These are phyloP conservation scores for Spisula solida DNA, from an alignment of 2,888 invertebrate species.

Conservation along the genomic window DNA sequence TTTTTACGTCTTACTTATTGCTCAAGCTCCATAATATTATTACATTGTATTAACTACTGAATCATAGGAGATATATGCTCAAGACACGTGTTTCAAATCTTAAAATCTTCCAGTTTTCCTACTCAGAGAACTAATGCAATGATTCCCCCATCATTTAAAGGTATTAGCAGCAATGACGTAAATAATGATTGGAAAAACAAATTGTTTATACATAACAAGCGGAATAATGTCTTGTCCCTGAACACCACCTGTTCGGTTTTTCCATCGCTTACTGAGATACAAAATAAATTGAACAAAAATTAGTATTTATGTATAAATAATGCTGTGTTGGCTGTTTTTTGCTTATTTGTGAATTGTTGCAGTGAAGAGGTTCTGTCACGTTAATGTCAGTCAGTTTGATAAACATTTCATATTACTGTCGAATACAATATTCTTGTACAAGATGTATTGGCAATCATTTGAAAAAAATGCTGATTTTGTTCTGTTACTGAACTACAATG, in stretches of 20 bases:
- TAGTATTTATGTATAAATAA: background rate
- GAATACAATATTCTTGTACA: background rate
- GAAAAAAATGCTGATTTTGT: no score
- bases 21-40: no score
- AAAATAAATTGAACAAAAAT: conserved; percentile 25
- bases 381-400: conserved; percentile 1
- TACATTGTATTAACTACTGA: background rate
- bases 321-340: background rate
- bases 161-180: background rate
- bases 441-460: no score
- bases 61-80: background rate
- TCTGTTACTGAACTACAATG: no score
- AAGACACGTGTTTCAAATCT: background rate
- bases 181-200: conserved; percentile 14
- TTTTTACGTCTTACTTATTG: no score
- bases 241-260: conserved; percentile 1
- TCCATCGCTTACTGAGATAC: background rate
- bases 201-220: background rate
- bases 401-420: background rate
- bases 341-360: conserved; percentile 13
- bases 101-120: background rate
- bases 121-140: background rate
- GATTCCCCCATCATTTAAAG: background rate
- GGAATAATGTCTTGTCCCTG: background rate
- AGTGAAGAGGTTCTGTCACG: background rate